phyloP scores from a whole-genome alignment of 2,113 vertebrate species.

The Takifugu bimaculatus region DNA sequence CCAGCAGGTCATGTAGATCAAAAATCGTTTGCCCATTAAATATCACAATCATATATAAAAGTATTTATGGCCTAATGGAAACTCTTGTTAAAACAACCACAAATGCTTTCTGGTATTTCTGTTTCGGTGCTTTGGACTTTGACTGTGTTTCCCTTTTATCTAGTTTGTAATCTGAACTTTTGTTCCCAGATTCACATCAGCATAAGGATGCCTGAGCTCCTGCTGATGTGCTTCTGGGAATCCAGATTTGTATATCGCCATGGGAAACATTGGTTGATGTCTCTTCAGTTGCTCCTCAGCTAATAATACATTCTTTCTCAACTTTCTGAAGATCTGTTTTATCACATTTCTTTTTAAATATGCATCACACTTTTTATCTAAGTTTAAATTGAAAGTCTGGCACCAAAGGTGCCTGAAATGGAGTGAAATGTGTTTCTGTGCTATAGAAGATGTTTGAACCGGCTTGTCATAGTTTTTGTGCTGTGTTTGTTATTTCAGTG shows the following conservation, averaged over 20 bases:
- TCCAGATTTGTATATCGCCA: neutral
- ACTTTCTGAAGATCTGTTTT: neutral
- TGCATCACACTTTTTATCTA: neutral
- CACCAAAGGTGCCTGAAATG: neutral
- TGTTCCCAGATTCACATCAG: neutral
- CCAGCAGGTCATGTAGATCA: conserved; percentile 11
- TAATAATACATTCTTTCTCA: neutral
- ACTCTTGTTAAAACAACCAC: conserved; percentile 6
- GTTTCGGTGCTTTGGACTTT: conserved; percentile 19
- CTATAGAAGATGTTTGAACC: neutral
- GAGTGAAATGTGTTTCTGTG: neutral
- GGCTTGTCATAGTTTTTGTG: conserved; percentile 20
- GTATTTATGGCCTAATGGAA: conserved; percentile 19
- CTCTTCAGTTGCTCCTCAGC: conserved; percentile 17
- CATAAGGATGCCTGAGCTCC: neutral
- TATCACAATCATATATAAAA: neutral
- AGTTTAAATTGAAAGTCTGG: too few species aligned
- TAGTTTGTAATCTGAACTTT: neutral
- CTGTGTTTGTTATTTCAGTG: conserved; percentile 65
- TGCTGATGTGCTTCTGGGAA: conserved; percentile 8
- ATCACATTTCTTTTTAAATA: neutral
- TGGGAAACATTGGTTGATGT: conserved; percentile 32
- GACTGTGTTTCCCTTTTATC: conserved; percentile 13
- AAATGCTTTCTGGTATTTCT: conserved; percentile 21
- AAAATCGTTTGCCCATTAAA: neutral